phyloP scores from a whole-genome alignment of 2,797 vertebrate species.

The Danio tinwini region DNA sequence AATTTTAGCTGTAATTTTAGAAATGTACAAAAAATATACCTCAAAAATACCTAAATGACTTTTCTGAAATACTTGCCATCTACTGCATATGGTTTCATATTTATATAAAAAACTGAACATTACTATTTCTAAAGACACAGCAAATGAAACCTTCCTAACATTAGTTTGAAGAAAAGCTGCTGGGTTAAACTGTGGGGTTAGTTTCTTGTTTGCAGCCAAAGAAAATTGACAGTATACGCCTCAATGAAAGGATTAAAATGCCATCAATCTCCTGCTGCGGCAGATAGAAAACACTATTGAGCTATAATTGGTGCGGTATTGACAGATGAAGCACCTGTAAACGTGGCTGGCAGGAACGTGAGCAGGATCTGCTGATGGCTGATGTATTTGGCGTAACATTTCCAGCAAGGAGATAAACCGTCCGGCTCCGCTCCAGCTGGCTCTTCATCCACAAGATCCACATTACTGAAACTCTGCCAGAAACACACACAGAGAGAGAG shows the following conservation, averaged over 20 bases:
- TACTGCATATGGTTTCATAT: too few species aligned
- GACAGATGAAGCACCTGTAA: constrained; percentile 80
- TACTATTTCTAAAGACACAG: neutral
- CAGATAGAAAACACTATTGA: neutral
- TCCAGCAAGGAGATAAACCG: constrained; percentile 84
- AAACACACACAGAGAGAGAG: constrained; percentile 26
- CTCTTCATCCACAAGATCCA: constrained; percentile 83
- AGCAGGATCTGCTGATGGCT: constrained; percentile 91
- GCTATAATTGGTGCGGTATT: neutral
- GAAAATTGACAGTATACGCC: neutral
- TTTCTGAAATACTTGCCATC: too few species aligned
- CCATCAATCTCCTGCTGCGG: neutral
- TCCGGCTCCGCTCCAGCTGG: constrained; percentile 62
- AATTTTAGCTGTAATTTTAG: too few species aligned
- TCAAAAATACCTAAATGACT: too few species aligned
- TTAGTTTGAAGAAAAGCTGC: neutral
- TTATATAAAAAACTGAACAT: too few species aligned
- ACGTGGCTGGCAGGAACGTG: constrained; percentile 90
- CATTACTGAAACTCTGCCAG: constrained; percentile 83
- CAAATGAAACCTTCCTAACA: neutral
- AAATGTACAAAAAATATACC: too few species aligned
- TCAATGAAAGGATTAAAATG: neutral
- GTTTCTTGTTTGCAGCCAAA: neutral
- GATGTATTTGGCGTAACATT: constrained; percentile 90
- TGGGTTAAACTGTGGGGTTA: neutral